Base-by-base conservation (phyloP, 2,797 vertebrate species). In the Pelobates cultripes region DNA sequence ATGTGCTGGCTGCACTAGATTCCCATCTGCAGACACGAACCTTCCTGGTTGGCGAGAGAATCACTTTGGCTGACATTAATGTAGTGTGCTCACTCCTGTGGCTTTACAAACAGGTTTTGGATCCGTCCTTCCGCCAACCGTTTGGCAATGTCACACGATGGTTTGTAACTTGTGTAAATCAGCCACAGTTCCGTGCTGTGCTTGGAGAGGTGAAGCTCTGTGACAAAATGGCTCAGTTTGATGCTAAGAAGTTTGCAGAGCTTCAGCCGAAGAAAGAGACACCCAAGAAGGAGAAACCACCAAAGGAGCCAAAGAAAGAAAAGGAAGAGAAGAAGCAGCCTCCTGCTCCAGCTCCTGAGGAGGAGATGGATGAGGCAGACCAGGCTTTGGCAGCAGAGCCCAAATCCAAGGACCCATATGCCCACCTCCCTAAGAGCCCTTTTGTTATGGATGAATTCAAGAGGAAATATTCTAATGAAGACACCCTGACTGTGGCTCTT, bases 391-490 rank as follows among this genome's bases (percentile, higher is more conserved):
- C 96, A 1, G 87, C 95, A 0, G 97, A 99, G 87, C 97, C 96
- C 9, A 98, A 98, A 91, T 75, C 94, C 60, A 97, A 98, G 91
- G 97, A 98, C 85, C 97, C 97, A 17, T 99, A 95, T 42, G 95
- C 95, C 81, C 94, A 94, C 83, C 91, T 99, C 79, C 90, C 97
- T 77, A 97, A 57, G 80, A 98, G 96, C 47, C 0, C 95, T 0
- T 98, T 99, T 68, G 80, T 96, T 61, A 86, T 99, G 93, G 97
- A 98, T 4, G 97, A 99, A 83, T 99, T 97, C 89, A 99, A 99
- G 92, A 95, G 96, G 73, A 98, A 96, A 69, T 99, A 99, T 81
- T 99, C 97, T 79, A 99, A 99, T 0, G 97, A 98, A 89, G 96
- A 98, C 90, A 98, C 97, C 0, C 83, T 96, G 75, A 86, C 86